Base-by-base conservation (phyloP, 2,888 invertebrate genomes). In the Stenodema calcarata region DNA sequence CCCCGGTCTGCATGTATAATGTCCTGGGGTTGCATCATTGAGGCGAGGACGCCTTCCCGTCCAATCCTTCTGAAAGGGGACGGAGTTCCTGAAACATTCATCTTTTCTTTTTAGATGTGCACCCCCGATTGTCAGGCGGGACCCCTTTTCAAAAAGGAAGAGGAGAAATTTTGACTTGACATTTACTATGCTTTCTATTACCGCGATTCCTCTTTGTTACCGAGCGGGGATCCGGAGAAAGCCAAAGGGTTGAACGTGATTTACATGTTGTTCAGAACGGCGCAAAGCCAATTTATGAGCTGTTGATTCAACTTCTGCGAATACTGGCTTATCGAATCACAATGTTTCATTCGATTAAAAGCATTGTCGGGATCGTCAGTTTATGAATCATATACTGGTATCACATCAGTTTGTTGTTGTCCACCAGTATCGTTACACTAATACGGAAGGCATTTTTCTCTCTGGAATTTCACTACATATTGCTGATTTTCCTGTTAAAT, bases 41-140 rank as follows among this genome's bases (percentile, higher is more conserved):
- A 82, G 82, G 82, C 82, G 70, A 47, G 62, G 82, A 82, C 82
- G 62, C 78, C 76, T 42, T 81, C 81, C 35, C 35, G 35, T 47
- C 82, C 82, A 82, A 82, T 82, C 82, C 82, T 82, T 28, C 62
- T 82, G 82, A 82, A 82, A 82, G 82, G 69, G 73, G 35, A 73
- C 73, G n/a, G 16, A n/a, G 42, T 18, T 47, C 70, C 28, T 82
- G 62, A 82, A 82, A 82, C 69, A 82, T 82, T 82, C 82, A 82
- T 62, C 27, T 30, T 54, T 62, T 70, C n/a, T 47, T 42, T 82
- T 82, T 82, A 41, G 70, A 69, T 62, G 14, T 62, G 41, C 62
- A 18, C 62, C 80, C 62, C 50, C 82, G 62, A 82, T 82, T 82
- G 82, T 82, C 82, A 82, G 47, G 11, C 62, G 62, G 23, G 62